Base-by-base conservation (phyloP, 1,140 invertebrate species). In the Temnothorax nylanderi region DNA sequence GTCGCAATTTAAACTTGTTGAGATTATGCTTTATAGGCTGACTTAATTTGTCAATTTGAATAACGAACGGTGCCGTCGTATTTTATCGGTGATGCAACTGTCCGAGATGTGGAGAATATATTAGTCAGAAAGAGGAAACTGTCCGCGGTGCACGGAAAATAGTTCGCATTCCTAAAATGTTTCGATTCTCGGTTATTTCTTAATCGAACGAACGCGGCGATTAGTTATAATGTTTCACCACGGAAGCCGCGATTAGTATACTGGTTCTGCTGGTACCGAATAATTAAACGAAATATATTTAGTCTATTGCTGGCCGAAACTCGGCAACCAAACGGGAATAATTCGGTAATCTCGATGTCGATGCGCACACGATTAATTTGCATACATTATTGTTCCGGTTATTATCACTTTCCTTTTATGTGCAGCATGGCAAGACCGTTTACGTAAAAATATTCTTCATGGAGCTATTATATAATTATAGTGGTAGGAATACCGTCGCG, bases 381-480 rank as follows among this genome's bases (percentile, higher is more conserved):
- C 51, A 60, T 82, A 21, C 7, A 21, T 60, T 49, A 58, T 60
- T 72, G 18, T 60, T 16, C 7, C 16, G 13, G 26, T 74, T 72
- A 58, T 74, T 72, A 21, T 74, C 26, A 34, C 41, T 84, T 74
- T 47, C 78, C n/a, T 60, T 26, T 74, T 34, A 18, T 71, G 13
- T 58, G 80, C 51, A 58, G 18, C 0, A 18, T n/a, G 67, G 56
- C 18, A 82, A 47, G 11, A 44, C 21, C 51, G 16, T 74, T 84
- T 84, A 74, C 26, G 21, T 71, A 74, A 69, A 47, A 32, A 74
- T 82, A 82, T 47, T 26, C 54, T 62, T 74, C 26, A 21, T 32
- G 54, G 10, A 47, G 34, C 26, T 74, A 82, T 82, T 82, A 82
- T 74, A 58, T 74, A 82, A 82, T 82, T 74, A 74, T 51, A 2